Percentiles rank a stretch among this genome's conserved stretches.
Conservation (phyloP, 1,140 invertebrate genomes). For the Brachystomella parvula region DNA sequence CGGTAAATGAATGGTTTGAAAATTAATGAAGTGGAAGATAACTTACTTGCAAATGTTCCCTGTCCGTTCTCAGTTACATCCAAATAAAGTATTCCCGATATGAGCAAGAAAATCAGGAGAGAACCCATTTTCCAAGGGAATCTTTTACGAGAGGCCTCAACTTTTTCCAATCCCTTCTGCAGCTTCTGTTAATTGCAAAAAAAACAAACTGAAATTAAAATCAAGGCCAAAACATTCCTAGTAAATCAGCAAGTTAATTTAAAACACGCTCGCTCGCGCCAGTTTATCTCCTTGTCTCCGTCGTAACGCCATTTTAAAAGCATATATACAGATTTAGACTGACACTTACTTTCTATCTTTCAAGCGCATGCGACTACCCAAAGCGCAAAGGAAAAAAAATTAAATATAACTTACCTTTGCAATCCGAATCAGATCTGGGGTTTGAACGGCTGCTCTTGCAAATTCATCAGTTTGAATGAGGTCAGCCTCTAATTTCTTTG, state of each 20-base stretch:
- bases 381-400: constrained; percentile 1
- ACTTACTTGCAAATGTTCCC: constrained; percentile 35
- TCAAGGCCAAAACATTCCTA: no score
- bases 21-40: neutral
- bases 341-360: neutral
- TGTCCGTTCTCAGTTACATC: constrained; percentile 36
- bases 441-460: constrained; percentile 33
- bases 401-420: constrained; percentile 27
- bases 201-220: no score
- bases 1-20: neutral
- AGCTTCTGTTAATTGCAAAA: constrained; percentile 26
- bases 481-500: constrained; percentile 21
- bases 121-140: constrained; percentile 36
- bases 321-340: neutral
- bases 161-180: constrained; percentile 25
- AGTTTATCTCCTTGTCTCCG: no score
- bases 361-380: neutral
- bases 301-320: neutral
- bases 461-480: constrained; percentile 35
- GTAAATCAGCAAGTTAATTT: no score
- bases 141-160: constrained; percentile 24
- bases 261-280: no score
- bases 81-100: constrained; percentile 30
- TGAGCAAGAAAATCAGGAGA: constrained; percentile 22
- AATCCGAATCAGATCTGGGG: constrained; percentile 27